These are phyloP conservation scores for Sterrhoptilus dennistouni DNA, from an alignment of 2,113 vertebrate genomes.

Conservation along the genomic window DNA sequence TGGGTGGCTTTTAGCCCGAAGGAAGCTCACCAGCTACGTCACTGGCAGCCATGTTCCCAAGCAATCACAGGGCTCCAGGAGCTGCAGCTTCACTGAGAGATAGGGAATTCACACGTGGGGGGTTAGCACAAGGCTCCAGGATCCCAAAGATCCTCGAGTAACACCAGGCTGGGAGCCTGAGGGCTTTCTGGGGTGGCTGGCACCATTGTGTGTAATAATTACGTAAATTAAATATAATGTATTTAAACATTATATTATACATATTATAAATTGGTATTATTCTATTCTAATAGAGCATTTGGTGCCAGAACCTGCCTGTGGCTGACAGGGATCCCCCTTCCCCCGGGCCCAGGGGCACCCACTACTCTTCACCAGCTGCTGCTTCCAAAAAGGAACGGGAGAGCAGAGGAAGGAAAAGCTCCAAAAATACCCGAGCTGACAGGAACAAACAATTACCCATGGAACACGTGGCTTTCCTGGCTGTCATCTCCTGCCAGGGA, in stretches of 20 bases:
- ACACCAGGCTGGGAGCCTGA: rapidly evolving
- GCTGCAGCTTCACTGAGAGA: background rate
- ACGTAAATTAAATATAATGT: background rate
- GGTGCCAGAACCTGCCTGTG: background rate
- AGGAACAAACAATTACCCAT: slow-evolving; percentile 23
- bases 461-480: slow-evolving; percentile 22
- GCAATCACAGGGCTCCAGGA: background rate
- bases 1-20: background rate
- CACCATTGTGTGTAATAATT: background rate
- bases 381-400: background rate
- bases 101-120: background rate
- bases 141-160: background rate
- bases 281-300: background rate
- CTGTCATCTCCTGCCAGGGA: background rate
- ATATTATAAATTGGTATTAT: background rate
- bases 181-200: rapidly evolving
- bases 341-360: background rate
- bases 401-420: slow-evolving; percentile 12
- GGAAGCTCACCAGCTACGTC: background rate
- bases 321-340: background rate
- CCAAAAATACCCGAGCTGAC: slow-evolving; percentile 14
- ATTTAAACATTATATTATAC: background rate
- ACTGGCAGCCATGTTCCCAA: background rate
- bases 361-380: background rate
- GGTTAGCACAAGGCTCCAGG: background rate